phyloP scores from a whole-genome alignment of 2,888 invertebrate species.

The Napeogenes inachia region DNA sequence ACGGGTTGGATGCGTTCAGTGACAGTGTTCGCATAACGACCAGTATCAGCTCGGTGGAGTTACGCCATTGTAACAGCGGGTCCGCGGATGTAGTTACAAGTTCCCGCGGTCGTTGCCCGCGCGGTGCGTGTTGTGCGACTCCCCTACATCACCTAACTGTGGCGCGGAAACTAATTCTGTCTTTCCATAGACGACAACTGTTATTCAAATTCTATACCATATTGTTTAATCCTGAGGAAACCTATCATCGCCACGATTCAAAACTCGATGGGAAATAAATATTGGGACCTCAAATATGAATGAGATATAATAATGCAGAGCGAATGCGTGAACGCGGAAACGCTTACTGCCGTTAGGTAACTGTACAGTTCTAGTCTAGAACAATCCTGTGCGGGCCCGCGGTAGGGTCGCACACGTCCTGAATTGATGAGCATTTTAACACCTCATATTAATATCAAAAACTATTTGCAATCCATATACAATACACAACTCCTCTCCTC shows the following conservation, averaged over 20 bases:
- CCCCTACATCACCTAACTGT: constrained; percentile 57
- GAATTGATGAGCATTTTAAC: constrained; percentile 54
- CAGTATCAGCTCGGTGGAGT: constrained; percentile 36
- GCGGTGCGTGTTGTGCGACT: constrained; percentile 47
- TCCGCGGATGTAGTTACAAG: constrained; percentile 73
- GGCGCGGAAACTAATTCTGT: constrained; percentile 39
- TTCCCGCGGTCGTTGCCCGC: constrained; percentile 75
- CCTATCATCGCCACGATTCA: no score
- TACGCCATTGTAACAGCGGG: constrained; percentile 51
- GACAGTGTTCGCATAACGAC: not conserved
- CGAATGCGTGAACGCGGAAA: constrained; percentile 68
- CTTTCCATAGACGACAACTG: no score
- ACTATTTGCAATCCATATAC: constrained; percentile 9
- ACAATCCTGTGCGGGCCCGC: constrained; percentile 61
- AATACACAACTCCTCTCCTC: not conserved
- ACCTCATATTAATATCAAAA: constrained; percentile 11
- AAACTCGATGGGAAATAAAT: not conserved
- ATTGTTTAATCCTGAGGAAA: no score
- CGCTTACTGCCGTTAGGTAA: constrained; percentile 69
- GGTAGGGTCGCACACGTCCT: constrained; percentile 65
- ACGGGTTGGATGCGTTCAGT: no score
- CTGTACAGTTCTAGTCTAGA: constrained; percentile 71
- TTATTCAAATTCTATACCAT: no score
- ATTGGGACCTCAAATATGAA: constrained; percentile 29
- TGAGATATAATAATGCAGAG: constrained; percentile 48